Evolutionary conservation across 2,888 invertebrate genomes (phyloP).

Genomic region (Cenopis cana): DNA sequence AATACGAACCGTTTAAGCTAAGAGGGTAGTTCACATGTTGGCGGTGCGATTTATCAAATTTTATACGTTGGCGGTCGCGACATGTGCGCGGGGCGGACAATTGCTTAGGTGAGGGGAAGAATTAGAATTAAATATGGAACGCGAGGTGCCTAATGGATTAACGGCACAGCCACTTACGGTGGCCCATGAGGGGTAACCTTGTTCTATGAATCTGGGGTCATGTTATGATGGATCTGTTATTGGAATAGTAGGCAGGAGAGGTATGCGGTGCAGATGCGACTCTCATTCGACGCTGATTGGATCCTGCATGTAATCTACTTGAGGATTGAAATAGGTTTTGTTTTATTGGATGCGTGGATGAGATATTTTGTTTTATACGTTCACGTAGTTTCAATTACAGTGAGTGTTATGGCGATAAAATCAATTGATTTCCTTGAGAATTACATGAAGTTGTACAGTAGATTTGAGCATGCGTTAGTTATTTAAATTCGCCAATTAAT

Average conservation of each 20-base stretch:
- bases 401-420: background rate
- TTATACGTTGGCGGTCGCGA: conserved; percentile 78
- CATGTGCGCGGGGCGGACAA: conserved; percentile 79
- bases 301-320: conserved; percentile 42
- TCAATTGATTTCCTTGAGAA: no score
- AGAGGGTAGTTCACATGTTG: conserved; percentile 85
- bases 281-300: conserved; percentile 56
- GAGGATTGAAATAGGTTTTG: conserved; percentile 40
- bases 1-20: conserved; percentile 76
- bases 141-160: conserved; percentile 82
- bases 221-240: conserved; percentile 24
- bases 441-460: no score
- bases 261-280: conserved; percentile 68
- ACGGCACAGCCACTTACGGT: conserved; percentile 62
- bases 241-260: conserved; percentile 31
- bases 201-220: background rate
- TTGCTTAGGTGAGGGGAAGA: conserved; percentile 66
- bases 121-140: conserved; percentile 78
- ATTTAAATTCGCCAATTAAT: background rate
- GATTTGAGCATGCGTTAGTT: background rate
- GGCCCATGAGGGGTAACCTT: background rate
- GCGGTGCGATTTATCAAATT: conserved; percentile 84
- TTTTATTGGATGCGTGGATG: conserved; percentile 39
- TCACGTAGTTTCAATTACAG: conserved; percentile 4
- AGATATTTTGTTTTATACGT: conserved; percentile 26